phyloP scores from a whole-genome alignment of 2,113 vertebrate species.

The Heteronetta atricapilla region DNA sequence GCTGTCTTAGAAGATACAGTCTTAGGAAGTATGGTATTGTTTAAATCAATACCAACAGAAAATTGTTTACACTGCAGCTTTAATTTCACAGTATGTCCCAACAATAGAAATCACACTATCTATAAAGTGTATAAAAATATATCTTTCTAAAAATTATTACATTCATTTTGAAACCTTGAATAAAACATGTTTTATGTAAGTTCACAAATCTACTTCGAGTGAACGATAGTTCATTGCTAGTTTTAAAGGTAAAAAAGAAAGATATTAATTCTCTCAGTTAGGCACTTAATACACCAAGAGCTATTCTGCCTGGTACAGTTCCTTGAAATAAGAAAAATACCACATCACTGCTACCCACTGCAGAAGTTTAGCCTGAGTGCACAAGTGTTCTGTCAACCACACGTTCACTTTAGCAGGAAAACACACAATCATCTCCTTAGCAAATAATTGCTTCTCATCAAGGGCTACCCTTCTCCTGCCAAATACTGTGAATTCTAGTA shows the following conservation, averaged over 20 bases:
- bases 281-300: neutral
- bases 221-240: neutral
- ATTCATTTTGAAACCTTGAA: neutral
- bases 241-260: neutral
- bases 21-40: neutral
- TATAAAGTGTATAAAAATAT: neutral
- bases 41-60: neutral
- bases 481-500: constrained; percentile 35
- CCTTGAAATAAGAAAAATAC: neutral
- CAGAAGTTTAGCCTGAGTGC: neutral
- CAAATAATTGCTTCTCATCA: neutral
- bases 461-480: neutral
- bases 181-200: neutral
- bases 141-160: neutral
- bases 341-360: neutral
- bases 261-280: neutral
- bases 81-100: neutral
- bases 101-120: neutral
- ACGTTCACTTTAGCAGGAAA: neutral
- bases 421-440: neutral
- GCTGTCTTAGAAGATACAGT: neutral
- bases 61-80: neutral
- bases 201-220: neutral
- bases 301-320: neutral
- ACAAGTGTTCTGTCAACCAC: constrained; percentile 15